Base-by-base conservation (phyloP, 2,888 invertebrate genomes). In the Galerucella pusilla region DNA sequence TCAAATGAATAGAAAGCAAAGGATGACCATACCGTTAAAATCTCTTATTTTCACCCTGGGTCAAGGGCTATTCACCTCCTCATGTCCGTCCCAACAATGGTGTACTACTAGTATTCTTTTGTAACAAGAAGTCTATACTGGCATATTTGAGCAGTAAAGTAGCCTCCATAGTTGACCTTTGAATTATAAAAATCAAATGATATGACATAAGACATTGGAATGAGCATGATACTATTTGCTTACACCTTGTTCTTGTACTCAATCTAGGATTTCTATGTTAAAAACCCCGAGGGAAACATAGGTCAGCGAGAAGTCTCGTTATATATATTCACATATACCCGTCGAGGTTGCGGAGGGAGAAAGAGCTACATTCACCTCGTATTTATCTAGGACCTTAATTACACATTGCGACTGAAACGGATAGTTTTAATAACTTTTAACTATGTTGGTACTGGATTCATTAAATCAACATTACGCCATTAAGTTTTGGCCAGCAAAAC, bases 331-430 rank as follows among this genome's bases (percentile, higher is more conserved):
- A 64, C 42, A 64, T 45, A 64, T 64, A 64, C 45, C 45, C 64
- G 20, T 46, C 64, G 46, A 16, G 42, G 46, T 64, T 45, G 12
- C 46, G n/a, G 64, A 64, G 20, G 20, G 46, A 64, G 64, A 45
- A n/a, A 20, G 46, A 46, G 45, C 20, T 64, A 46, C 64, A 60
- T 81, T 80, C 81, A 80, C 80, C 78, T 80, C 80, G 78, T 83
- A 83, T 83, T 83, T 83, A 81, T 81, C 78, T 81, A 83, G 81
- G 82, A 81, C 80, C 72, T 80, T 80, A 81, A 83, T 82, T 82
- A 80, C 78, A 80, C 79, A 81, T 73, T 71, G 78, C 74, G 77
- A 77, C 78, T 77, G 80, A 79, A 83, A 82, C 75, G 79, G 81
- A 82, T 81, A 82, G 81, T 80, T 80, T 79, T 79, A 77, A 79